Percentiles rank a stretch among this genome's conserved stretches.
These are phyloP conservation scores for Actenoides lindsayi DNA, from an alignment of 2,113 vertebrate species.

Conservation along the genomic window DNA sequence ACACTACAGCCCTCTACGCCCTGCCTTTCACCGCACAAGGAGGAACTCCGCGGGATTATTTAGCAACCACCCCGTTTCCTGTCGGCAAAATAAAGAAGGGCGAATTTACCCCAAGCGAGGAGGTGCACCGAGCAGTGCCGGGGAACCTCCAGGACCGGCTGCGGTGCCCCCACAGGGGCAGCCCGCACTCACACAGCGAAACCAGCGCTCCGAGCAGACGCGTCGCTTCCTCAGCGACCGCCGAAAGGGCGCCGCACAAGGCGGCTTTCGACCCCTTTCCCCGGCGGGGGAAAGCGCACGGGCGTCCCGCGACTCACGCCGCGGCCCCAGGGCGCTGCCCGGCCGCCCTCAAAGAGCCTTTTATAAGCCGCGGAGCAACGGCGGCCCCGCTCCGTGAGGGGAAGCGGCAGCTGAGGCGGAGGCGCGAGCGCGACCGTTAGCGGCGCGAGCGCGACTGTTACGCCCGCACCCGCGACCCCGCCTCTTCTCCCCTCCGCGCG, in stretches of 20 bases:
- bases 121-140: accelerated
- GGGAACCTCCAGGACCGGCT: neutral
- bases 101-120: accelerated
- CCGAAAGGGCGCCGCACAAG: neutral
- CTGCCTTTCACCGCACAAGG: neutral
- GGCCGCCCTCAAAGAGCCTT: neutral
- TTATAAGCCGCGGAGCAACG: too few species aligned
- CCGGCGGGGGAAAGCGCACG: accelerated
- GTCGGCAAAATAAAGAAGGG: accelerated
- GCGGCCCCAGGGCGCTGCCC: accelerated
- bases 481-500: neutral
- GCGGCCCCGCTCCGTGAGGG: neutral
- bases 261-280: neutral
- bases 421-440: too few species aligned
- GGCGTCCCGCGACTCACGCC: accelerated
- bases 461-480: neutral
- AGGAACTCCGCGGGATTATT: accelerated
- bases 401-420: neutral
- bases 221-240: neutral
- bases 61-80: accelerated
- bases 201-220: neutral
- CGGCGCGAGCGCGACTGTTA: neutral
- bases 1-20: accelerated
- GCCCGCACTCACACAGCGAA: accelerated
- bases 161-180: neutral